These are phyloP conservation scores for Boloria euphrosyne DNA, from an alignment of 2,888 invertebrate species.

Conservation along the genomic window DNA sequence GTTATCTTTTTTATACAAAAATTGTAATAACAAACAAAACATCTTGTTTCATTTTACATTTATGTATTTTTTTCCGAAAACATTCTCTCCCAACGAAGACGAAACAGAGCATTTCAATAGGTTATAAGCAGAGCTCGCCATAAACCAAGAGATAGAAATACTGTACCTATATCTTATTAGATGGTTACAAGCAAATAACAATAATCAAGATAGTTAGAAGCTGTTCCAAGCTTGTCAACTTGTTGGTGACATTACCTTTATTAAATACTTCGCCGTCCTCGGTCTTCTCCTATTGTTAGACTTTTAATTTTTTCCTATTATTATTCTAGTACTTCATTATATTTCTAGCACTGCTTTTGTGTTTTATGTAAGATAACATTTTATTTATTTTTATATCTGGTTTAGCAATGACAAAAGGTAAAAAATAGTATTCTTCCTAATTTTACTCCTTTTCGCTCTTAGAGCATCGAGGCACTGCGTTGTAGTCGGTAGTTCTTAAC, in stretches of 20 bases:
- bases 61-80: too few species aligned
- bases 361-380: neutral
- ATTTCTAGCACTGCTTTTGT: neutral
- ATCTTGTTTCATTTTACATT: too few species aligned
- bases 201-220: constrained; percentile 10
- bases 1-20: too few species aligned
- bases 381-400: constrained; percentile 1
- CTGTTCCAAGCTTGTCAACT: constrained; percentile 12
- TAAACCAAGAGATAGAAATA: neutral
- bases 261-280: constrained; percentile 17
- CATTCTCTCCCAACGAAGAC: too few species aligned
- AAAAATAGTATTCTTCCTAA: too few species aligned
- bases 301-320: constrained; percentile 16
- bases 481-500: too few species aligned
- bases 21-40: too few species aligned
- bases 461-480: too few species aligned
- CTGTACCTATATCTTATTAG: neutral
- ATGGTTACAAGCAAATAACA: constrained; percentile 19
- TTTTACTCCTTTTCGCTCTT: too few species aligned
- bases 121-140: too few species aligned
- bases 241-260: constrained; percentile 20
- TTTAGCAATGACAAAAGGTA: too few species aligned
- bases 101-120: too few species aligned
- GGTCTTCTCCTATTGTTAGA: constrained; percentile 11
- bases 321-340: constrained; percentile 4